Evolutionary conservation across 64 coral and sea anemone genomes (phyloP).

Genomic region (Orbicella faveolata): DNA sequence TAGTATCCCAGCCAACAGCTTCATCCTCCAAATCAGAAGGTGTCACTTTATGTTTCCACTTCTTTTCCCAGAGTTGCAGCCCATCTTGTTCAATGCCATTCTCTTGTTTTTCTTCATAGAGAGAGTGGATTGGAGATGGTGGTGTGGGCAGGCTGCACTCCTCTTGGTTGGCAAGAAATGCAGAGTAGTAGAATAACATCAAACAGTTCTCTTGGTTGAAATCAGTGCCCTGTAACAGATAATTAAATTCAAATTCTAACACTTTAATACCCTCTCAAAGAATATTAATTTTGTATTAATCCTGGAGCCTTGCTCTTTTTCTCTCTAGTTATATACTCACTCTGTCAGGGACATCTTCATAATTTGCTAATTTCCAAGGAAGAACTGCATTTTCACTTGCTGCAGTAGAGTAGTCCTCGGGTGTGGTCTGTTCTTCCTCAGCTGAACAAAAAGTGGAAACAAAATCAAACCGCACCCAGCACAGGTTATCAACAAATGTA

Average conservation of each 20-base stretch:
- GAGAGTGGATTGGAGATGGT: not conserved
- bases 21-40: not conserved
- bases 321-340: not conserved
- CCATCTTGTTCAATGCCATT: conserved; percentile 4
- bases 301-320: too few species aligned
- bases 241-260: not conserved
- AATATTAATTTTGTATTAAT: not conserved
- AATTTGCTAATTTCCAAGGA: conserved; percentile 23
- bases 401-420: not conserved
- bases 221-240: conserved; percentile 11
- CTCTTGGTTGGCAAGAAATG: not conserved
- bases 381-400: conserved; percentile 3
- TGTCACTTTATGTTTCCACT: not conserved
- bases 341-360: not conserved
- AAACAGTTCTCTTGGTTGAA: not conserved
- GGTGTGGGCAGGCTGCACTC: not conserved
- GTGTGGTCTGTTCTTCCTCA: conserved; percentile 13
- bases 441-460: not conserved
- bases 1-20: not conserved
- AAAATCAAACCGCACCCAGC: not conserved
- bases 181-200: not conserved
- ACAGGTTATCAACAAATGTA: not conserved
- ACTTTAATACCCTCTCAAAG: not conserved
- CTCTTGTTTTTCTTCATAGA: conserved; percentile 5
- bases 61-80: not conserved